Base-by-base conservation (phyloP, 2,113 vertebrate genomes). In the Sebastes fasciatus region DNA sequence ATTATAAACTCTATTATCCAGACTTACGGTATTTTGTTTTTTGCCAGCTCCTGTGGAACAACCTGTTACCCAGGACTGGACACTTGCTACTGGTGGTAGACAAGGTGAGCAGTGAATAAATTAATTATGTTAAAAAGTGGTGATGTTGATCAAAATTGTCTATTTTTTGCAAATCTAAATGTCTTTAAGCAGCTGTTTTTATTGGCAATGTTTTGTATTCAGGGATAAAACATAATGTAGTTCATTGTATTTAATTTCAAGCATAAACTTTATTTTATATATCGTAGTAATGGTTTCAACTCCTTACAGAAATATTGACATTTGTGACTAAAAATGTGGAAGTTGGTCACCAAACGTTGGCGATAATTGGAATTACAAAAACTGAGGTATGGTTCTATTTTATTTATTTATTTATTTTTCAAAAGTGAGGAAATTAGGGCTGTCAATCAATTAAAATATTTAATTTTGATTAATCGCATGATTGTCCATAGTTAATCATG, bases 251-350 rank as follows among this genome's bases (percentile, higher is more conserved):
- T n/a, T 34, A 0, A 40, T 12, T 5, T 40, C n/a, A 34, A 52
- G 14, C 26, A 26, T 21, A 13, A 42, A 51, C 8, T 19, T 42
- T 13, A 5, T 55, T 54, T 11, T 13, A 19, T 5, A 54, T 4
- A 4, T 23, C 1, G 16, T 45, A 5, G 2, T 69, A 4, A 46
- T 7, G 0, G 16, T 83, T 62, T 84, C 0, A 51, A 19, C 8
- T 57, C 19, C 5, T 72, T 64, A 12, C 79, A 92, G 90, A 87
- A 40, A 74, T 49, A 21, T 4, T 51, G 16, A 80, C 12, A 16
- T 23, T 1, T 2, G 1, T 4, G n/a, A 4, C 48, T 19, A 0
- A 64, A 17, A 48, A 11, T 63, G 4, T 34, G 11, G 70, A 73
- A 45, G 19, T 40, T 34, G 16, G 6, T 49, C 13, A 72, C 2